These are phyloP conservation scores for Hyles lineata DNA, from an alignment of 2,888 invertebrate species.

Conservation along the genomic window DNA sequence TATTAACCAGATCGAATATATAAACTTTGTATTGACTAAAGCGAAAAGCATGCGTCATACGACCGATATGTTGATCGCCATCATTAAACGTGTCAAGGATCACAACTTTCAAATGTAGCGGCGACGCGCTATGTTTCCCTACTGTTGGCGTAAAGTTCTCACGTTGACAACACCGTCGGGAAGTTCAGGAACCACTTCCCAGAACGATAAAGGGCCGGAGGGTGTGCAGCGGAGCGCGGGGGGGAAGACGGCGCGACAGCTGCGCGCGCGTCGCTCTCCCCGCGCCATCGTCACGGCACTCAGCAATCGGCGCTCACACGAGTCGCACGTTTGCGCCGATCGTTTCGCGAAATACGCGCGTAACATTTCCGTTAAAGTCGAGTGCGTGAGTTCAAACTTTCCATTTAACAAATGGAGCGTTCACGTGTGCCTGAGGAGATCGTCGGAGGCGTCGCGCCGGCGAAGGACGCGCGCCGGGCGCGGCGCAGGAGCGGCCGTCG, in stretches of 20 bases:
- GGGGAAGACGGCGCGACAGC: conserved; percentile 74
- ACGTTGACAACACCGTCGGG: conserved; percentile 74
- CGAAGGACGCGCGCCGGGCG: conserved; percentile 54
- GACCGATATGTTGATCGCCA: conserved; percentile 54
- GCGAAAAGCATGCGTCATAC: conserved; percentile 68
- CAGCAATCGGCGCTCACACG: conserved; percentile 64
- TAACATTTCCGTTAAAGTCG: conserved; percentile 62
- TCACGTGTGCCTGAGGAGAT: conserved; percentile 46
- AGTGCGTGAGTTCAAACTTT: conserved; percentile 61
- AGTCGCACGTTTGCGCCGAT: conserved; percentile 50
- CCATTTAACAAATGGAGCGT: conserved; percentile 52
- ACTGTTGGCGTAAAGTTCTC: conserved; percentile 54
- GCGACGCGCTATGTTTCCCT: conserved; percentile 51
- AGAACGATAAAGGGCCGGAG: conserved; percentile 82
- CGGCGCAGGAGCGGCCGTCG: conserved; percentile 67
- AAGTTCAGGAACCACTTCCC: conserved; percentile 85
- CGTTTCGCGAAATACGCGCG: conserved; percentile 61
- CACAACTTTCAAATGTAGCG: conserved; percentile 69
- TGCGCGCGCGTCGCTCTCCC: conserved; percentile 77
- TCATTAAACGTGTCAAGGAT: conserved; percentile 70
- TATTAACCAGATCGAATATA: conserved; percentile 38
- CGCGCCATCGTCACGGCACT: conserved; percentile 63
- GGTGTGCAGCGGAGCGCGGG: conserved; percentile 53
- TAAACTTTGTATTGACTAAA: conserved; percentile 52
- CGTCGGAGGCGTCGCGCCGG: conserved; percentile 41